phyloP scores from a whole-genome alignment of 30 jellyfish, hydroid and myxozoan species.

The Pelagia noctiluca region DNA sequence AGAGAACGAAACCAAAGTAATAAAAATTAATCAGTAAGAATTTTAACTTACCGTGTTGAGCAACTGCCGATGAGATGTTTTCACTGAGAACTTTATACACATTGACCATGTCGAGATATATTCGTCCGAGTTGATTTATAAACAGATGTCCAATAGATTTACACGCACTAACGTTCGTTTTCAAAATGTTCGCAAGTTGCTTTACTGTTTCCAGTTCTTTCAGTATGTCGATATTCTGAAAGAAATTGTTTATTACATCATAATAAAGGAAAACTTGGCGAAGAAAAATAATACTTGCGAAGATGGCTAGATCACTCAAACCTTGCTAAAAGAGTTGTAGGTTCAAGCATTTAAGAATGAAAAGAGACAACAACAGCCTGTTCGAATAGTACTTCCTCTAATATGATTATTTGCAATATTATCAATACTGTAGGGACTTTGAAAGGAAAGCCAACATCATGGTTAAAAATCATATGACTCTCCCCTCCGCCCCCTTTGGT shows the following conservation, averaged over 20 bases:
- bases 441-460: no score
- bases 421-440: no score
- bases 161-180: slow-evolving; percentile 96
- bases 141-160: slow-evolving; percentile 95
- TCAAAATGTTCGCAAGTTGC: slow-evolving; percentile 89
- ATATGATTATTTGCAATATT: no score
- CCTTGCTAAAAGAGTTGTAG: background rate
- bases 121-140: slow-evolving; percentile 93
- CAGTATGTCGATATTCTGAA: slow-evolving; percentile 81
- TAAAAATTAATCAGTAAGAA: background rate
- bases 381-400: no score
- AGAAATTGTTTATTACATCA: background rate
- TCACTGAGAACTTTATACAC: slow-evolving; percentile 94
- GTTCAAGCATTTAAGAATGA: no score
- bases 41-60: slow-evolving; percentile 84
- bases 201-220: slow-evolving; percentile 97
- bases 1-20: no score
- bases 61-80: slow-evolving; percentile 92
- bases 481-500: no score
- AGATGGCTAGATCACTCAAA: background rate
- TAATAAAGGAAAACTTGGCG: background rate
- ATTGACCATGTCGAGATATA: slow-evolving; percentile 94
- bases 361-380: no score
- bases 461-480: no score
- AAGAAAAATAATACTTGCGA: background rate